phyloP scores from a whole-genome alignment of 2,113 vertebrate species.

The Camelus bactrianus region DNA sequence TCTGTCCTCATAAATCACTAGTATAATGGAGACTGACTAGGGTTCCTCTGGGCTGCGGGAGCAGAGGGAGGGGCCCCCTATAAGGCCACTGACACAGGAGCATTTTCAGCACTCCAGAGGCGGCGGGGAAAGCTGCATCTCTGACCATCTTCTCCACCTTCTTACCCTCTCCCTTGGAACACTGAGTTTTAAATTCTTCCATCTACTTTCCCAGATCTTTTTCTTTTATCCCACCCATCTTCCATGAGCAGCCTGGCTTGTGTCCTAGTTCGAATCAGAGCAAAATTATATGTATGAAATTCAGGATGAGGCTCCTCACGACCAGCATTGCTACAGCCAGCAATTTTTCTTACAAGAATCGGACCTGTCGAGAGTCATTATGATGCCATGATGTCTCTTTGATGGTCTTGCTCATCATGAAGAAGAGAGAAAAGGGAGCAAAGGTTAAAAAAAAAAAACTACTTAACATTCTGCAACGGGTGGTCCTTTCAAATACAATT shows the following conservation, averaged over 20 bases:
- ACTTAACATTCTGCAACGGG: constrained; percentile 37
- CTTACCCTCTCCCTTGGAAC: not conserved
- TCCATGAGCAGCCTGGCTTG: not conserved
- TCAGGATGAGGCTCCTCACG: not conserved
- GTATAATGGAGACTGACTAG: not conserved
- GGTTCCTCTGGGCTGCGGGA: rapidly evolving
- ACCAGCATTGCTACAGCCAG: not conserved
- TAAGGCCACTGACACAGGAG: not conserved
- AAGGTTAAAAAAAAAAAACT: constrained; percentile 1
- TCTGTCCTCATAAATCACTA: not conserved
- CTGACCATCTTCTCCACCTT: not conserved
- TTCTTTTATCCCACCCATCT: not conserved
- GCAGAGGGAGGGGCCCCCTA: not conserved
- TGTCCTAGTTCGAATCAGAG: not conserved
- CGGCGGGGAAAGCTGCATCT: not conserved
- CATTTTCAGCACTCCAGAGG: not conserved
- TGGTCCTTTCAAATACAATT: constrained; percentile 57
- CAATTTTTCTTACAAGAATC: constrained; percentile 51
- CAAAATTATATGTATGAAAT: not conserved
- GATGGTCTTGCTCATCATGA: constrained; percentile 20
- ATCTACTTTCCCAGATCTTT: not conserved
- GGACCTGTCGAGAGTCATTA: not conserved
- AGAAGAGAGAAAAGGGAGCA: constrained; percentile 19
- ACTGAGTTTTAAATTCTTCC: not conserved
- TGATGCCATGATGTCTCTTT: constrained; percentile 34